Evolutionary conservation across 1,140 invertebrate genomes (phyloP), one percentile per base, ranked within the genome.

Genomic region (Hylaeus volcanicus): DNA sequence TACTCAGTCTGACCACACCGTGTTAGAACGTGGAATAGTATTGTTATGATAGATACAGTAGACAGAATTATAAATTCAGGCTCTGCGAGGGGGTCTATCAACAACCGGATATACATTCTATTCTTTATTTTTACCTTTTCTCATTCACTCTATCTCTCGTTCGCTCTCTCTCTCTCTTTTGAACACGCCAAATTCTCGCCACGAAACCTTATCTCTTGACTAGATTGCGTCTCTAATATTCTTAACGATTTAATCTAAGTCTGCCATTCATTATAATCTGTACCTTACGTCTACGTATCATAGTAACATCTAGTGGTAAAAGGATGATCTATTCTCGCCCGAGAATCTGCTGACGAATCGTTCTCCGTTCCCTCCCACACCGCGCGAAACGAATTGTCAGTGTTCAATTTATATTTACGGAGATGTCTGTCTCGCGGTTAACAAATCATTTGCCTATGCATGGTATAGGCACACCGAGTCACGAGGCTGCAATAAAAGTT

Each of bases 191-290:
- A 63, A 6, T 66, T 41, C 63, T 60, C 81, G 48, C n/a, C 60
- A 73, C 56, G 51, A 76, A 82, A 81, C 65, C 41, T 79, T 77
- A 83, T 80, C 87, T 89, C 84, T 90, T 93, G 92, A 93, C 92
- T 93, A 93, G 92, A 93, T 92, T 92, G 91, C 90, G 88, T 91
- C 90, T 91, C 88, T 91, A 92, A 92, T 88, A 86, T 89, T 87
- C 84, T 89, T 91, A 91, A 91, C 83, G 81, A 81, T 87, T 88
- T 85, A 88, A 83, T 89, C 89, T 92, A 92, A 88, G 83, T 88
- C 87, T 90, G 84, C 82, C 89, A 89, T 88, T 88, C 87, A 88
- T 89, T 88, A 89, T 88, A 83, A 89, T 90, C 88, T 87, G 80
- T 81, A 88, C 79, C 91, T 86, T 86, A 86, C 60, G 79, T 77